A percentile compares a stretch with the other conserved stretches of the same genome.
phyloP scores from a whole-genome alignment of 2,888 invertebrate genomes.

The Noctua comes region DNA sequence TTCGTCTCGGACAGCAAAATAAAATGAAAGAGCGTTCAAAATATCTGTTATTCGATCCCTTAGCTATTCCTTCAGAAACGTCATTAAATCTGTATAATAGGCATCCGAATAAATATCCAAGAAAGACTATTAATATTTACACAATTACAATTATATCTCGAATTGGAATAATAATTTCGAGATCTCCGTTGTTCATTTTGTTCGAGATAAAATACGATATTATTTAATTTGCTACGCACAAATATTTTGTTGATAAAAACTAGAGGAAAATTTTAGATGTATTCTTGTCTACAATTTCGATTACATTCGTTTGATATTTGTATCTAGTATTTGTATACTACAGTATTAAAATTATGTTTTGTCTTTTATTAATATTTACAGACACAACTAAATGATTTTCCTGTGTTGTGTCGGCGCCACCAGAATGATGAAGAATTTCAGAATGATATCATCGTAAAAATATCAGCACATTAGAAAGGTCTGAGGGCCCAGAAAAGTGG shows the following conservation, averaged over 20 bases:
- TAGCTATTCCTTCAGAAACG: conserved; percentile 20
- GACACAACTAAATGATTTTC: not conserved
- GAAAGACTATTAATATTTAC: conserved; percentile 56
- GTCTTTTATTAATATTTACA: not conserved
- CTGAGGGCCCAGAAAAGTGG: not conserved
- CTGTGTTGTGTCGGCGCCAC: not conserved
- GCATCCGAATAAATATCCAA: conserved; percentile 47
- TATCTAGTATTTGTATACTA: not conserved
- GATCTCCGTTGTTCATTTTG: conserved; percentile 31
- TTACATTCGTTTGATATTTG: not conserved
- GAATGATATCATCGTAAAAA: not conserved
- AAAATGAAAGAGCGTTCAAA: conserved; percentile 17
- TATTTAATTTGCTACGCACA: conserved; percentile 26
- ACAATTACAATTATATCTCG: conserved; percentile 53
- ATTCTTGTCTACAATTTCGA: conserved; percentile 3
- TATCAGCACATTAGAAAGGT: not conserved
- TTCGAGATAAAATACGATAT: conserved; percentile 33
- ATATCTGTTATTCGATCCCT: conserved; percentile 25
- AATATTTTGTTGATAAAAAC: conserved; percentile 30
- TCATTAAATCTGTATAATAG: conserved; percentile 48
- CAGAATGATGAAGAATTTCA: not conserved
- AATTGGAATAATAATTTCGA: conserved; percentile 39
- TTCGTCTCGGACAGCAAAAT: conserved; percentile 5
- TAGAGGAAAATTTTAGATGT: not conserved
- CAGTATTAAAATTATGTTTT: not conserved